Evolutionary conservation across 2,113 vertebrate genomes (phyloP).

Genomic region (Pavo muticus): DNA sequence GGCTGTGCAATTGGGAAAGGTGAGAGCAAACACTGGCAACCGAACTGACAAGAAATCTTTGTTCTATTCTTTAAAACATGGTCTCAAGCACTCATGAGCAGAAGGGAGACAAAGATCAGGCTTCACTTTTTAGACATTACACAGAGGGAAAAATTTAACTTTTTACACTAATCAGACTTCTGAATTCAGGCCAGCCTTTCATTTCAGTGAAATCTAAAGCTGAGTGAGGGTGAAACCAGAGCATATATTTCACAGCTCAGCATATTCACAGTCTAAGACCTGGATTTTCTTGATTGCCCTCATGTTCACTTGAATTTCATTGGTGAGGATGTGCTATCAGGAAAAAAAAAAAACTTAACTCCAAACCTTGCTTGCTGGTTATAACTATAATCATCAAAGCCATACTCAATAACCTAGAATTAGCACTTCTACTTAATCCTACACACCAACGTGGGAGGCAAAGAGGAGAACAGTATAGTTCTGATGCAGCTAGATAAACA

Average conservation of each 20-base stretch:
- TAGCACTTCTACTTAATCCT: not conserved
- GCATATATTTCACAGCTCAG: not conserved
- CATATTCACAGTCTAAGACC: not conserved
- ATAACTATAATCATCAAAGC: not conserved
- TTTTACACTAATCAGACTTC: not conserved
- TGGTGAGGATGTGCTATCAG: not conserved
- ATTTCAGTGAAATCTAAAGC: not conserved
- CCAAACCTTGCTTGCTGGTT: not conserved
- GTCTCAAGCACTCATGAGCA: not conserved
- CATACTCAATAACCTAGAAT: not conserved
- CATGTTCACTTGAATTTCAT: not conserved
- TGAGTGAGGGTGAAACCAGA: not conserved
- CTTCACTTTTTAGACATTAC: not conserved
- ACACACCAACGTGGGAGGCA: not conserved
- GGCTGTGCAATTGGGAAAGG: not conserved
- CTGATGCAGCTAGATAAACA: constrained; percentile 37
- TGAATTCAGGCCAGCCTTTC: not conserved
- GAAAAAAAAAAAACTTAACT: not conserved
- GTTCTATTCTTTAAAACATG: not conserved
- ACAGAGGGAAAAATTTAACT: not conserved
- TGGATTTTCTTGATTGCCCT: not conserved
- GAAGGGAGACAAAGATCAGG: not conserved
- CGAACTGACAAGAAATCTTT: not conserved
- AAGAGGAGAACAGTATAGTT: not conserved
- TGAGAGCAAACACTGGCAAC: not conserved